Conservation (phyloP, 2,888 invertebrate genomes). For the Chloromyia formosa region DNA sequence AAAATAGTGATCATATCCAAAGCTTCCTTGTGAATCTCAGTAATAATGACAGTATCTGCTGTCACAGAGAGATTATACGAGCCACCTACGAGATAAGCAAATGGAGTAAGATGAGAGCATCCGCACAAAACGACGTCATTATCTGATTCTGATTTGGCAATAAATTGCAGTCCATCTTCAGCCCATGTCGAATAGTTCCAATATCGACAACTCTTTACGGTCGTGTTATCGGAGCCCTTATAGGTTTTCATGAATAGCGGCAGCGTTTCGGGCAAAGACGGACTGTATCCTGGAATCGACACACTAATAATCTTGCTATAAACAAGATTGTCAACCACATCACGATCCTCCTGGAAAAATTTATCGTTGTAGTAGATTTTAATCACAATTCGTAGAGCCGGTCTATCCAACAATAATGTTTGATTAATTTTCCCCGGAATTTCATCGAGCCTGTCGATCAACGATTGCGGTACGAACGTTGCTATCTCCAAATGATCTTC, state of each 20-base stretch:
- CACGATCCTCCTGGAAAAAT: slow-evolving; percentile 66
- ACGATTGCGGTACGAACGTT: slow-evolving; percentile 66
- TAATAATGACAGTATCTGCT: slow-evolving; percentile 57
- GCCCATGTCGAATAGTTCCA: slow-evolving; percentile 73
- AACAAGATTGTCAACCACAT: slow-evolving; percentile 54
- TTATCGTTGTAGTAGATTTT: slow-evolving; percentile 67
- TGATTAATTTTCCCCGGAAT: slow-evolving; percentile 48
- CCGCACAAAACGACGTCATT: slow-evolving; percentile 64
- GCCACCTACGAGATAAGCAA: slow-evolving; percentile 67
- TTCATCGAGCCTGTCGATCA: slow-evolving; percentile 62
- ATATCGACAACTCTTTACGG: slow-evolving; percentile 65
- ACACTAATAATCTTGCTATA: slow-evolving; percentile 69
- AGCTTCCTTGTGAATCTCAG: slow-evolving; percentile 62
- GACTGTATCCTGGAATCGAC: slow-evolving; percentile 68
- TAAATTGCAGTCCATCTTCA: slow-evolving; percentile 66
- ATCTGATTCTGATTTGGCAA: slow-evolving; percentile 57
- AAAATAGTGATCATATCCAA: slow-evolving; percentile 69
- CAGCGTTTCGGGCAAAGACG: slow-evolving; percentile 67
- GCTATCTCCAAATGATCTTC: slow-evolving; percentile 67
- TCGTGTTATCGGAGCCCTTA: background rate
- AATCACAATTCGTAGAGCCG: slow-evolving; percentile 65
- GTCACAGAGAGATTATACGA: slow-evolving; percentile 55
- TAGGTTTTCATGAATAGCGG: slow-evolving; percentile 63
- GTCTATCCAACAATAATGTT: slow-evolving; percentile 8
- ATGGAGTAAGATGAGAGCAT: slow-evolving; percentile 70